phyloP scores from a whole-genome alignment of 92 coral and sea anemone genomes.

The Porites rus region DNA sequence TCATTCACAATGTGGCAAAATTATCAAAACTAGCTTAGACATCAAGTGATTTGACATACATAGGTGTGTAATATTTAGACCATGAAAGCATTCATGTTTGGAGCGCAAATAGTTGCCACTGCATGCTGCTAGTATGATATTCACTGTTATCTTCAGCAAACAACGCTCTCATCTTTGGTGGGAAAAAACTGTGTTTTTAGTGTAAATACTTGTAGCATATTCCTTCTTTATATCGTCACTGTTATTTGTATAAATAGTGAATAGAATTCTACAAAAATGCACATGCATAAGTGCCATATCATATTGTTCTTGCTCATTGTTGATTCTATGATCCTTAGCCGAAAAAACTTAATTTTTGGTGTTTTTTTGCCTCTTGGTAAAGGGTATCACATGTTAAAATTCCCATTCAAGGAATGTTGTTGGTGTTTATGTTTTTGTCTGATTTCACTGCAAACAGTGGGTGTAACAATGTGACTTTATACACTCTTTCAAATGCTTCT shows the following conservation, averaged over 20 bases:
- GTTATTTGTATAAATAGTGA: background rate
- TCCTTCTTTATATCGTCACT: background rate
- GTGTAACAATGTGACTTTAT: no score
- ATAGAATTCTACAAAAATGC: background rate
- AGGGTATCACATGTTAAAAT: no score
- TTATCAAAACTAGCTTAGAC: background rate
- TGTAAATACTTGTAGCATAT: background rate
- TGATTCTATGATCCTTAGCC: background rate
- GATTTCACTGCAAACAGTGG: background rate
- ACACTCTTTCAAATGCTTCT: no score
- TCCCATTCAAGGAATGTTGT: background rate
- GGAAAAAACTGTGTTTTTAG: background rate
- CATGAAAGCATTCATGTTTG: background rate
- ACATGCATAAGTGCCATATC: background rate
- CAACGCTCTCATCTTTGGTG: background rate
- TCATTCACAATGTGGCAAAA: slow-evolving; percentile 1
- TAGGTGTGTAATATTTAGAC: background rate
- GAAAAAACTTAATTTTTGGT: no score
- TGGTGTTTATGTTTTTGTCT: background rate
- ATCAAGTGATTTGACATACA: background rate
- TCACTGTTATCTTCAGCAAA: background rate
- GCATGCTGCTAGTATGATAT: background rate
- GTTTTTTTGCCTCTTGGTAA: no score
- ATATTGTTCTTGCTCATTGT: background rate
- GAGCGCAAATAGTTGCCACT: background rate